Percentiles rank a stretch among this genome's conserved stretches.
Evolutionary conservation across 1,140 invertebrate genomes (phyloP).

Genomic region (Microplitis demolitor): DNA sequence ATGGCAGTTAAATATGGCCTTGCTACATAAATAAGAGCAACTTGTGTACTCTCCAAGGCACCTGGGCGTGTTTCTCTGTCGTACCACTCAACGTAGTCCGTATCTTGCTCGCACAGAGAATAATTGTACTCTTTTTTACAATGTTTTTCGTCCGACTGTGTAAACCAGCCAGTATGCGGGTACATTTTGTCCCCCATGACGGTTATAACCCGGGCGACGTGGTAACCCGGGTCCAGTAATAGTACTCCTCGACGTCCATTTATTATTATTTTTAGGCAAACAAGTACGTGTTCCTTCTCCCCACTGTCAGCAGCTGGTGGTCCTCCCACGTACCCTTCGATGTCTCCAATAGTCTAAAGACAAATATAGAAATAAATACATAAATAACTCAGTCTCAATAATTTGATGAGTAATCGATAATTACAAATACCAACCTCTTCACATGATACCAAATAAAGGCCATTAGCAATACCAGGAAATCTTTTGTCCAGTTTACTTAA

Average conservation of each 20-base stretch:
- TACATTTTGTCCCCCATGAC: constrained; percentile 84
- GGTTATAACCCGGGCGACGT: constrained; percentile 81
- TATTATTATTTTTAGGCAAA: constrained; percentile 76
- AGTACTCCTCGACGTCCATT: constrained; percentile 75
- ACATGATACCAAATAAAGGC: constrained; percentile 80
- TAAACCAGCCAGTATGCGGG: constrained; percentile 89
- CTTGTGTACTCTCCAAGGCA: constrained; percentile 56
- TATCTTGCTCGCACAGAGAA: constrained; percentile 67
- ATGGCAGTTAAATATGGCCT: constrained; percentile 80
- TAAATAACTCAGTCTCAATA: not conserved
- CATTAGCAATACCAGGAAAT: constrained; percentile 69
- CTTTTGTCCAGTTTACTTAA: constrained; percentile 63
- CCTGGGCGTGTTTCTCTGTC: constrained; percentile 71
- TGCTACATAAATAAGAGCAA: constrained; percentile 75
- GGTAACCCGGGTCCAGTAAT: constrained; percentile 88
- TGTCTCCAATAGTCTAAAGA: constrained; percentile 66
- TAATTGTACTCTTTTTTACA: constrained; percentile 84
- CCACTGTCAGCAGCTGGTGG: constrained; percentile 67
- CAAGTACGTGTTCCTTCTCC: constrained; percentile 89
- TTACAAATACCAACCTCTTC: constrained; percentile 70
- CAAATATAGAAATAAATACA: not conserved
- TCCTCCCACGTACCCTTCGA: constrained; percentile 69
- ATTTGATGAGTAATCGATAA: too few species aligned
- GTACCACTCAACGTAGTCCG: constrained; percentile 81
- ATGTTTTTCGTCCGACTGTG: constrained; percentile 74